Evolutionary conservation across 1,140 invertebrate genomes (phyloP), one percentile per base, ranked within the genome.

Genomic region (Plutomurus gul): DNA sequence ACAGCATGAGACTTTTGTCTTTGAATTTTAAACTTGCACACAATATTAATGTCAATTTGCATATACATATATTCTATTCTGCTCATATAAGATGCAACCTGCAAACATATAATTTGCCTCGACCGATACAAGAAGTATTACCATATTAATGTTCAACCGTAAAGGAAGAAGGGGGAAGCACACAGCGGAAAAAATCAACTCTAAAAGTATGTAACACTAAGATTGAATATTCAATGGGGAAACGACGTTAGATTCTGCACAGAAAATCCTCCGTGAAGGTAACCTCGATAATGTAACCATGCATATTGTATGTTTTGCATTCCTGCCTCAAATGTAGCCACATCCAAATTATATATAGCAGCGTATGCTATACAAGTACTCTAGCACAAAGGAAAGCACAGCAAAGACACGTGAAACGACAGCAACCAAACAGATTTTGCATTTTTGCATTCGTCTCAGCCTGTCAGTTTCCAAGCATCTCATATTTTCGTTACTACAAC

Each of bases 1-100:
- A 65, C 56, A 65, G 56, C 56, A 65, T 36, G 56, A 65, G 56
- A 65, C 56, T 65, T 65, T 65, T 65, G 56, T 65, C 27, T 65
- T 65, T 33, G 27, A 65, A 33, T 65, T n/a, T 51, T 51, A 51
- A 51, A 51, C 25, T 51, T 51, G 25, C 20, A 51, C n/a, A 18
- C 39, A 43, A 13, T 43, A 43, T 13, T 10, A n/a, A 43, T 43
- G 39, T 13, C n/a, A 43, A 13, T 43, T 13, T 43, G 39, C 7
- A 43, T 2, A 43, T 4, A n/a, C n/a, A n/a, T n/a, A n/a, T n/a
- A n/a, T n/a, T n/a, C n/a, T n/a, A n/a, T n/a, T n/a, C n/a, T n/a
- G n/a, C n/a, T n/a, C n/a, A n/a, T n/a, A n/a, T n/a, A n/a, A n/a
- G n/a, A n/a, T n/a, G n/a, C n/a, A n/a, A n/a, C n/a, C n/a, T n/a